Conservation (phyloP, 2,113 vertebrate species). For the Chaetodon trifascialis region DNA sequence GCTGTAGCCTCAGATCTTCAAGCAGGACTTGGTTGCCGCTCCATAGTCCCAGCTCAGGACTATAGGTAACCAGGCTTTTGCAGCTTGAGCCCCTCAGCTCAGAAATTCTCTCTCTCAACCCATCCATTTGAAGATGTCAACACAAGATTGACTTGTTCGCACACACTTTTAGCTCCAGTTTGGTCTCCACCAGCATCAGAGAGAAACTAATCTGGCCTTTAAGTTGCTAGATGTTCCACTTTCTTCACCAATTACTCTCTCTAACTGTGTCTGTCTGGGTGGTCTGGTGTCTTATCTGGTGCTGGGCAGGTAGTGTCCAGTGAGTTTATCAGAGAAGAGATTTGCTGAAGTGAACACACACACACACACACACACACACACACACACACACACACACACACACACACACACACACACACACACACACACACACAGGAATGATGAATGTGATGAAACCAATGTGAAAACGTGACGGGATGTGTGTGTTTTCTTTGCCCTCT, state of each 20-base stretch:
- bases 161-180: background rate
- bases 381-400: background rate
- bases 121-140: too few species aligned
- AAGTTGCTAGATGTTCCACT: background rate
- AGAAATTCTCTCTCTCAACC: too few species aligned
- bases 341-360: background rate
- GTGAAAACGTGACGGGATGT: slow-evolving; percentile 12
- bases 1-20: too few species aligned
- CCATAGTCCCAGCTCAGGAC: background rate
- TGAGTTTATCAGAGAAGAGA: background rate
- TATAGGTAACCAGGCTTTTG: background rate
- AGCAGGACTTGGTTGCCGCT: too few species aligned
- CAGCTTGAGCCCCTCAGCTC: background rate
- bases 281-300: background rate
- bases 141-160: too few species aligned
- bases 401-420: background rate
- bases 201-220: background rate
- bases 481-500: slow-evolving; percentile 47
- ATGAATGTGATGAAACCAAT: slow-evolving; percentile 33
- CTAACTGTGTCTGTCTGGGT: background rate
- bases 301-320: background rate
- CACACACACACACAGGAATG: slow-evolving; percentile 1
- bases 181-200: background rate
- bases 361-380: background rate
- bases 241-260: background rate